A percentile compares a stretch with the other conserved stretches of the same genome.
phyloP scores from a whole-genome alignment of 1,140 invertebrate genomes.

The Nasonia giraulti region DNA sequence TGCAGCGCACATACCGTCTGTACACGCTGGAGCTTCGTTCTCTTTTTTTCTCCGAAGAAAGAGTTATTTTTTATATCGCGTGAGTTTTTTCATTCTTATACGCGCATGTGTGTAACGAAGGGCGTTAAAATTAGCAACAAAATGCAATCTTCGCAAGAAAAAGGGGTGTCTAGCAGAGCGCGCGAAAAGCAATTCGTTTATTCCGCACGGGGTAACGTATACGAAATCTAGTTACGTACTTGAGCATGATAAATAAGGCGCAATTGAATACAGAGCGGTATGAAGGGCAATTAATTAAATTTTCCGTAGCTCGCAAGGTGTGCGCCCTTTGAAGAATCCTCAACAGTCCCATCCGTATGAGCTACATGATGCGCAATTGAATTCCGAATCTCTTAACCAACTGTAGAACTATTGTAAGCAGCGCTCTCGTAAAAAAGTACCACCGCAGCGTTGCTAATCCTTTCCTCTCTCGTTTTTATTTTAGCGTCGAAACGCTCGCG shows the following conservation, averaged over 20 bases:
- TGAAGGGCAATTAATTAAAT: constrained; percentile 22
- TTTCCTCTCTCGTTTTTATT: constrained; percentile 3
- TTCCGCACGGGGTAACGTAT: not conserved
- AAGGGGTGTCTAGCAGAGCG: not conserved
- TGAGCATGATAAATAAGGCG: constrained; percentile 33
- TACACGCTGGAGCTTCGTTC: too few relatives aligned
- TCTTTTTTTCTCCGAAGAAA: too few relatives aligned
- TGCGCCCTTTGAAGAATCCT: not conserved
- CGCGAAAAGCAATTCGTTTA: not conserved
- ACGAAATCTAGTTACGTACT: constrained; percentile 13
- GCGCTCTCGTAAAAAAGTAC: constrained; percentile 25
- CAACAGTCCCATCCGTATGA: too few relatives aligned
- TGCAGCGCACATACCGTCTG: too few relatives aligned
- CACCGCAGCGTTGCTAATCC: not conserved
- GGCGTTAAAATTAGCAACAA: too few relatives aligned
- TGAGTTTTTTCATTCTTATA: too few relatives aligned
- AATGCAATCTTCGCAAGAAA: too few relatives aligned
- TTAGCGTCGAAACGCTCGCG: constrained; percentile 7
- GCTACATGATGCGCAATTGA: too few relatives aligned
- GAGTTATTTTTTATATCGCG: too few relatives aligned
- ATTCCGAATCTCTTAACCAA: not conserved
- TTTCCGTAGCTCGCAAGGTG: not conserved
- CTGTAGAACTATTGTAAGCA: not conserved
- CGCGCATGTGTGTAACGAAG: too few relatives aligned
- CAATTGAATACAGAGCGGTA: constrained; percentile 24